A percentile compares a stretch with the other conserved stretches of the same genome.
These are phyloP conservation scores for Alitta virens DNA, from an alignment of 2,888 invertebrate genomes.

Conservation along the genomic window DNA sequence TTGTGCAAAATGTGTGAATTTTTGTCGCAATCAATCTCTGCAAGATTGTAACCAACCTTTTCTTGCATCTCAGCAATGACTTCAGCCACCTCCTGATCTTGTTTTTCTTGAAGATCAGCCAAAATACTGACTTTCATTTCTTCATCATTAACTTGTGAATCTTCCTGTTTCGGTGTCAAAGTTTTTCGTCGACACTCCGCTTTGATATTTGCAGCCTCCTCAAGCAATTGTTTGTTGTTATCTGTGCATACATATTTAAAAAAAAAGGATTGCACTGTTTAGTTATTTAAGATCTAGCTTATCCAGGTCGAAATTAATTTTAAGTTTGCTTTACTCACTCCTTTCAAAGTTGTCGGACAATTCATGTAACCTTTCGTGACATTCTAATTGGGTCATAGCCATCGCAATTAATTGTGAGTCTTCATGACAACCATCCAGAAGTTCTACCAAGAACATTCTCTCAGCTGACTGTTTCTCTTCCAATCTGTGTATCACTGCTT, in stretches of 20 bases:
- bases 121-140: constrained; percentile 37
- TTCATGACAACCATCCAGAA: constrained; percentile 29
- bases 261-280: too few species aligned
- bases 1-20: too few species aligned
- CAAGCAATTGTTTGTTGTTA: constrained; percentile 14
- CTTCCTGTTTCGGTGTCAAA: constrained; percentile 14
- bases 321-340: too few species aligned
- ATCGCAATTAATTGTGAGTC: constrained; percentile 29
- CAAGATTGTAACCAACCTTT: not conserved
- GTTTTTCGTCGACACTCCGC: constrained; percentile 23
- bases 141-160: constrained; percentile 29
- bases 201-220: constrained; percentile 27
- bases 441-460: constrained; percentile 32
- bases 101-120: constrained; percentile 45
- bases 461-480: constrained; percentile 39
- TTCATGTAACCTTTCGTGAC: constrained; percentile 29
- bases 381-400: constrained; percentile 36
- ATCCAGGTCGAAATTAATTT: too few species aligned
- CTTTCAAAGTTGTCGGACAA: too few species aligned
- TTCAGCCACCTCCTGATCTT: constrained; percentile 33
- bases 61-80: constrained; percentile 1
- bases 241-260: too few species aligned
- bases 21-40: too few species aligned
- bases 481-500: constrained; percentile 31
- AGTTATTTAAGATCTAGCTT: too few species aligned